These are phyloP conservation scores for Dorcus hopei DNA, from an alignment of 2,888 invertebrate species.

Conservation along the genomic window DNA sequence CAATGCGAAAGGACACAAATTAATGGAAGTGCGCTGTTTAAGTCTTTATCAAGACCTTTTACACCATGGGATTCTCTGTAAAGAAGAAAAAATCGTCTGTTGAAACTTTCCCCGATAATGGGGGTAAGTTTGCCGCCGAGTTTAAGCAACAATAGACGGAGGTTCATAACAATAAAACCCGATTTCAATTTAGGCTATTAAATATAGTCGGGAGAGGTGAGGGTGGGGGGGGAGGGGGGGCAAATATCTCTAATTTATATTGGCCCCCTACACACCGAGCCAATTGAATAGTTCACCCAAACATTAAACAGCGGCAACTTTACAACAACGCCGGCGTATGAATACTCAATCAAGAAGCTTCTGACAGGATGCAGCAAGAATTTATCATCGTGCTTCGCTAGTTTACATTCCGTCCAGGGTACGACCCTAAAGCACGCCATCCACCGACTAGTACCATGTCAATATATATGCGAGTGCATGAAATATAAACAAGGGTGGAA, in stretches of 20 bases:
- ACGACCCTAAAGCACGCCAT: constrained; percentile 19
- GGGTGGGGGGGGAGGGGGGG: too few relatives aligned
- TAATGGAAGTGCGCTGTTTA: constrained; percentile 32
- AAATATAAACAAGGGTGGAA: background rate
- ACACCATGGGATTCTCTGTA: constrained; percentile 3
- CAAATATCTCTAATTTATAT: too few relatives aligned
- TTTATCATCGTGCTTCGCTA: constrained; percentile 16
- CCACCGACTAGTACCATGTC: constrained; percentile 19
- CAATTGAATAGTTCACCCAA: too few relatives aligned
- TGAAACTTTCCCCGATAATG: too few relatives aligned
- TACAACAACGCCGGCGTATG: background rate
- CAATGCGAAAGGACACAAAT: constrained; percentile 29
- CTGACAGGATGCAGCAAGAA: constrained; percentile 18
- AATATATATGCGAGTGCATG: constrained; percentile 12
- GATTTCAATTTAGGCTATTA: too few relatives aligned
- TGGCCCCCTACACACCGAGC: too few relatives aligned
- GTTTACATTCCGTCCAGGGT: constrained; percentile 17
- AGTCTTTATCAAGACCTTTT: constrained; percentile 32
- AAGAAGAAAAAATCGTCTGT: too few relatives aligned
- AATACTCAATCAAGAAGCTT: constrained; percentile 1
- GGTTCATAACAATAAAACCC: too few relatives aligned
- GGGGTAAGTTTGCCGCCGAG: too few relatives aligned
- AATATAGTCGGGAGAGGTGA: too few relatives aligned
- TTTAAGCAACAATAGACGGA: too few relatives aligned
- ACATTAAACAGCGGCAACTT: too few relatives aligned